Base-by-base conservation (phyloP, 2,888 invertebrate species). In the Unio pictorum region DNA sequence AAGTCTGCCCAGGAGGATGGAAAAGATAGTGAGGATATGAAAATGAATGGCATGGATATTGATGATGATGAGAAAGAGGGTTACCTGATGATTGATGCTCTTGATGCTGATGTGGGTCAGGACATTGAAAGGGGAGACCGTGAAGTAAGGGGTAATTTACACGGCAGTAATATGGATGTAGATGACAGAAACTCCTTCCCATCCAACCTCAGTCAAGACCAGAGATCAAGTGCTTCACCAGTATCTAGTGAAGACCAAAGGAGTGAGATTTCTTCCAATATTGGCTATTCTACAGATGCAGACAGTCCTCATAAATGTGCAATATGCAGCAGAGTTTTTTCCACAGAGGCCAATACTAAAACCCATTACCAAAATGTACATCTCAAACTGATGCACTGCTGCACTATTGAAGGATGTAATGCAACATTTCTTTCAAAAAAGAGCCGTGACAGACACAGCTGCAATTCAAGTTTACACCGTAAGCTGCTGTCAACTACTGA, bases 311-410 rank as follows among this genome's bases (percentile, higher is more conserved):
- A 95, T 57, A 94, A 95, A 82, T 98, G 98, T 90, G 94, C 95
- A 4, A 95, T 95, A 55, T 98, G 98, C 89, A 96, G 95, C 11
- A 96, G 97, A 91, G 93, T 95, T 86, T 98, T 97, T 90, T 96
- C 95, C 90, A 98, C 96, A 88, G 95, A 96, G 84, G 97, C 96
- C 88, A 95, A 95, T 65, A 94, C 97, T 34, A 97, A 97, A 91
- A 95, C 95, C 1, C 98, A 98, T 89, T 98, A 96, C 90, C 97
- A 97, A 91, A 97, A 96, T 90, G 95, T 96, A 17, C 98, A 98
- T 91, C 93, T 98, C 67, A 98, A 98, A 91, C 91, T 97, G 73
- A 96, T 97, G 95, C 97, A 97, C 91, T 95, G 95, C 88, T 98
- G 98, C 91, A 95, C 94, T 85, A 94, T 96, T 5, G 97, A 97